A percentile compares a stretch with the other conserved stretches of the same genome.
These are phyloP conservation scores for Caradrina clavipalpis DNA, from an alignment of 2,888 invertebrate species.

Conservation along the genomic window DNA sequence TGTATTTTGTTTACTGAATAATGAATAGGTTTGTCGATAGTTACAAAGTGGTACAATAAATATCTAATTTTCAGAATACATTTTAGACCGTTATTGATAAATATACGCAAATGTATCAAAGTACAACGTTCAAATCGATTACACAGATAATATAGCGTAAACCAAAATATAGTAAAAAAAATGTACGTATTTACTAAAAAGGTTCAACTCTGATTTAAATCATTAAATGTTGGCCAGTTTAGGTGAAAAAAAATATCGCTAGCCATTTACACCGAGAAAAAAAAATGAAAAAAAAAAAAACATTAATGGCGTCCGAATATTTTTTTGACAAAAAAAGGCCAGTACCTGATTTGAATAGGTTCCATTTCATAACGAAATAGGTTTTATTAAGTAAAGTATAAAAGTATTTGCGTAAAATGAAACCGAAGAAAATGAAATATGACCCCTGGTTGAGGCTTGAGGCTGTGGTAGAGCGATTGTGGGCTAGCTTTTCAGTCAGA, in stretches of 20 bases:
- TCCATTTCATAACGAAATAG: background rate
- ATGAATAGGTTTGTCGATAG: background rate
- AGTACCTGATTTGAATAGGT: background rate
- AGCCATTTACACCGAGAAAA: background rate
- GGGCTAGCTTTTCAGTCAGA: background rate
- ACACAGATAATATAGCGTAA: background rate
- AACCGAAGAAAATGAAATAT: background rate
- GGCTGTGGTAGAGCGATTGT: background rate
- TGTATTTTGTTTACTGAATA: background rate
- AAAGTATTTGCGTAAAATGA: background rate
- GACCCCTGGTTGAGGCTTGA: background rate
- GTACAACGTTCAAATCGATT: too few species aligned
- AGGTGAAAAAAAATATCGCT: background rate
- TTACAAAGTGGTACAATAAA: too few species aligned
- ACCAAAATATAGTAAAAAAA: background rate
- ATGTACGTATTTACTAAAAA: background rate
- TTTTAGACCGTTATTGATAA: too few species aligned
- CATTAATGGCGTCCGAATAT: constrained; percentile 10
- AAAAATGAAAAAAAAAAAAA: background rate
- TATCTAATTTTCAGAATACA: too few species aligned
- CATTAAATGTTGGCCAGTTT: background rate
- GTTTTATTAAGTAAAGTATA: background rate
- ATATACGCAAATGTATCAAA: too few species aligned
- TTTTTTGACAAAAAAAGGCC: background rate
- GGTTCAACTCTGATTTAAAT: background rate